Evolutionary conservation across 1,140 invertebrate genomes (phyloP).

Genomic region (Trypoxylus dichotomus): DNA sequence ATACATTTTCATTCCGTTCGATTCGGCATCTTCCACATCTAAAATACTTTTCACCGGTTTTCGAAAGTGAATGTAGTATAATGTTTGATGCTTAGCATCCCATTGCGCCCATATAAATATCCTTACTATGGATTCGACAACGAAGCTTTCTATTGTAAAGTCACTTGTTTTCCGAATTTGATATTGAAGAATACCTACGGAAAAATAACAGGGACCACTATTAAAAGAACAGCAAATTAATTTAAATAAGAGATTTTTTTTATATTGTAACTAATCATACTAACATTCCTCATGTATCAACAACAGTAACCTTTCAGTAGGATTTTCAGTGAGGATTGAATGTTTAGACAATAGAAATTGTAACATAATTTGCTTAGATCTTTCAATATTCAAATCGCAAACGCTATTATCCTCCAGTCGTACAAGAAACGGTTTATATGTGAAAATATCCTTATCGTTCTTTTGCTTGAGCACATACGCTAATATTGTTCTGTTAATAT

Average conservation of each 20-base stretch:
- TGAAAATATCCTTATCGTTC: conserved; percentile 40
- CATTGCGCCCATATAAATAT: conserved; percentile 82
- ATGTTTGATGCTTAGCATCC: conserved; percentile 74
- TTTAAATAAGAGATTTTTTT: too few species aligned
- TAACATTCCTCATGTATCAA: conserved; percentile 80
- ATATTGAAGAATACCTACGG: conserved; percentile 43
- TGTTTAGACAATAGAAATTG: conserved; percentile 78
- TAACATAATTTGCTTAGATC: conserved; percentile 69
- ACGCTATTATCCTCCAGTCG: conserved; percentile 59
- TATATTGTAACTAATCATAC: conserved; percentile 50
- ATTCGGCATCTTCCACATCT: conserved; percentile 63
- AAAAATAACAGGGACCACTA: too few species aligned
- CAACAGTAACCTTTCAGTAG: conserved; percentile 69
- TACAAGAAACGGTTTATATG: conserved; percentile 62
- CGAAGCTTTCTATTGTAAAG: conserved; percentile 49
- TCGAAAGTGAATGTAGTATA: conserved; percentile 79
- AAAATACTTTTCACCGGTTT: conserved; percentile 66
- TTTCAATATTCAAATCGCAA: conserved; percentile 57
- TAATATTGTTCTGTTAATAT: conserved; percentile 65
- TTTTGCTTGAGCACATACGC: conserved; percentile 65
- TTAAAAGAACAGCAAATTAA: too few species aligned
- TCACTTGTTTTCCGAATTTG: conserved; percentile 44
- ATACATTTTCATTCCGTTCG: conserved; percentile 55
- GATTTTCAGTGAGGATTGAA: conserved; percentile 60
- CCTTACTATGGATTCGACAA: conserved; percentile 67